Conservation (phyloP, 2,888 invertebrate species). For the Phasia obesa region DNA sequence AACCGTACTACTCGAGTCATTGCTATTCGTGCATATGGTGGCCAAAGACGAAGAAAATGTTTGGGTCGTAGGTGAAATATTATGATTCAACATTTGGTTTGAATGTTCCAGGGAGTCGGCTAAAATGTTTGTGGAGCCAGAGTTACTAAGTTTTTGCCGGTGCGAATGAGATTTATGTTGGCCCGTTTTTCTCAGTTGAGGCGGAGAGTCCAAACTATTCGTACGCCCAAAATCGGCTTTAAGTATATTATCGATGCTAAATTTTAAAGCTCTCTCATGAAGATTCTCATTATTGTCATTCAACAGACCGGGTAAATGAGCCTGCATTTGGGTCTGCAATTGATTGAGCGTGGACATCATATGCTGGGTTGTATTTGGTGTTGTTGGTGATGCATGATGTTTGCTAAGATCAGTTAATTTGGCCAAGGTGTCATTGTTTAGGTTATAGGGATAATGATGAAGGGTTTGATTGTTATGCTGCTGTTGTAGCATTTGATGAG, state of each 20-base stretch:
- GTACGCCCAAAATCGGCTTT: slow-evolving; percentile 91
- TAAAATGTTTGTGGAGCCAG: slow-evolving; percentile 72
- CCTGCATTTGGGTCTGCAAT: slow-evolving; percentile 78
- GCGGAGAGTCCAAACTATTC: slow-evolving; percentile 58
- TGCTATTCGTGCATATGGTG: slow-evolving; percentile 81
- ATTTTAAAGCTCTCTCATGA: slow-evolving; percentile 87
- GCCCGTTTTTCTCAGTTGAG: slow-evolving; percentile 25
- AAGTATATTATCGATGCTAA: slow-evolving; percentile 93
- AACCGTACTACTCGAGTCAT: slow-evolving; percentile 81
- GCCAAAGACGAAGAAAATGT: slow-evolving; percentile 78
- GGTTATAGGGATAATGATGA: not conserved
- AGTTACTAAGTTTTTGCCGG: slow-evolving; percentile 45
- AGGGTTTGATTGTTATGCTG: not conserved
- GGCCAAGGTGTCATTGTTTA: slow-evolving; percentile 75
- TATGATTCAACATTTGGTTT: slow-evolving; percentile 74
- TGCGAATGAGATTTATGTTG: slow-evolving; percentile 66
- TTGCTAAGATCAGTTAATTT: slow-evolving; percentile 80
- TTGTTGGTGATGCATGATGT: slow-evolving; percentile 51
- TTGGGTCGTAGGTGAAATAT: slow-evolving; percentile 68
- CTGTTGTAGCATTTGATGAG: slow-evolving; percentile 51
- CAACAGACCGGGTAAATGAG: slow-evolving; percentile 75
- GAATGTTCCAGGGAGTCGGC: slow-evolving; percentile 60
- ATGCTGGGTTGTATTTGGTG: slow-evolving; percentile 47
- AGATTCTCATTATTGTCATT: slow-evolving; percentile 79
- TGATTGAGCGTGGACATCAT: slow-evolving; percentile 74